Evolutionary conservation across 2,113 vertebrate genomes (phyloP), one percentile per base, ranked within the genome.

Genomic region (Phalacrocorax pelagicus): DNA sequence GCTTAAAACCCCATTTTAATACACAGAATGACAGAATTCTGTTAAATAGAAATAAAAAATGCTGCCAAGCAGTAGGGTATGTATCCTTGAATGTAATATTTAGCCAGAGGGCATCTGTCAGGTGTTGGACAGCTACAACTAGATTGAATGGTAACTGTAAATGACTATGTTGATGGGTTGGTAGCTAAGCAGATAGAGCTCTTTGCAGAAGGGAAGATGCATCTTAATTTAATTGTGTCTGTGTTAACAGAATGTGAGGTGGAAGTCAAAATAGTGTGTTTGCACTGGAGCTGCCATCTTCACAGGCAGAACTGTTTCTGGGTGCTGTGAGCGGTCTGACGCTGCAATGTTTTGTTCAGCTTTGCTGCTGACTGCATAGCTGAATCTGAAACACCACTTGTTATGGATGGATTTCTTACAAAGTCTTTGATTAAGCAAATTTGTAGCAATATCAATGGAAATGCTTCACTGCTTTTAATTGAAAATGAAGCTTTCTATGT

Each of bases 231-330:
- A 51, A 52, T 73, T 82, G 5, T 16, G 32, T 62, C 29, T 3
- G 0, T 21, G 15, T 51, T 89, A 80, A 74, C 16, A 75, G 30
- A 34, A 36, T 42, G 11, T 57, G 49, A 84, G 29, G 29, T 63
- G 81, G n/a, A 80, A 91, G 47, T 77, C 63, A 73, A 27, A 86
- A 72, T 8, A 59, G 10, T 51, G 49, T 58, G 32, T 91, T 94
- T 88, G 71, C 52, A 32, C 12, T 0, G 0, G 30, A 71, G 27
- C 42, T 88, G 54, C 30, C 2, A 2, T 54, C 61, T 15, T 75
- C 51, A 62, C 1, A 23, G 42, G 29, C 46, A 21, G 0, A 67
- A 7, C 24, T 40, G 65, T 51, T 86, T 51, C 19, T 42, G 81
- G 57, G 27, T 66, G 36, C 81, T 75, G 47, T 58, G 52, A 71